Evolutionary conservation across 2,888 invertebrate genomes (phyloP).

Genomic region (Serrognathus titanus): DNA sequence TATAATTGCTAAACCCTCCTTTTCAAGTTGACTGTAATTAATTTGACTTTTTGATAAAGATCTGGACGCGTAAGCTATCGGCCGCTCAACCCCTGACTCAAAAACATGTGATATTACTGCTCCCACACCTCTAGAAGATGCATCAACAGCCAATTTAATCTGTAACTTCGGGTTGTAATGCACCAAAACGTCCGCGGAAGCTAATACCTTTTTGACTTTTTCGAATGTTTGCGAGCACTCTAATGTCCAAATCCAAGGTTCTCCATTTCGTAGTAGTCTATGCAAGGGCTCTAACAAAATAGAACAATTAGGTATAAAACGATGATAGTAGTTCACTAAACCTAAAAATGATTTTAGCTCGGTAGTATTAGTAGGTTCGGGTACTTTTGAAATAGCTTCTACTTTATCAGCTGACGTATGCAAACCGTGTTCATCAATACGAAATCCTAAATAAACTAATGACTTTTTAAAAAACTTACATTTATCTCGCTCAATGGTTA

Average conservation of each 20-base stretch:
- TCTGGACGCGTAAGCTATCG: constrained; percentile 33
- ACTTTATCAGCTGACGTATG: constrained; percentile 18
- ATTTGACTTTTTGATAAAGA: constrained; percentile 28
- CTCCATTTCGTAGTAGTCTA: constrained; percentile 10
- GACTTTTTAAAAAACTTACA: constrained; percentile 21
- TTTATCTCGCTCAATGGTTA: constrained; percentile 20
- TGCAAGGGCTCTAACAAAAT: constrained; percentile 14
- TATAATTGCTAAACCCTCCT: constrained; percentile 32
- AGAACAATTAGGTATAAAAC: constrained; percentile 19
- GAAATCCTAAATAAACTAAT: constrained; percentile 20
- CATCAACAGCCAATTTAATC: constrained; percentile 13
- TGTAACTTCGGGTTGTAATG: constrained; percentile 13
- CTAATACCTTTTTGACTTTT: constrained; percentile 13
- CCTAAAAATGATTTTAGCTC: constrained; percentile 21
- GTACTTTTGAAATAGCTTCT: constrained; percentile 18
- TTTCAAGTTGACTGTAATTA: constrained; percentile 23
- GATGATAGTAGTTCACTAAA: constrained; percentile 24
- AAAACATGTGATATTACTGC: constrained; percentile 28
- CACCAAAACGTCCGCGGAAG: constrained; percentile 12
- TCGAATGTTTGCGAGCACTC: constrained; percentile 9
- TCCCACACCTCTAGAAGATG: constrained; percentile 27
- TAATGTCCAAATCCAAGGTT: constrained; percentile 1
- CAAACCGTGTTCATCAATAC: constrained; percentile 18
- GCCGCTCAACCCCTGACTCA: constrained; percentile 23
- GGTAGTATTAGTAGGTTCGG: constrained; percentile 15